Conservation (phyloP, 2,113 vertebrate species). For the Camelus bactrianus region DNA sequence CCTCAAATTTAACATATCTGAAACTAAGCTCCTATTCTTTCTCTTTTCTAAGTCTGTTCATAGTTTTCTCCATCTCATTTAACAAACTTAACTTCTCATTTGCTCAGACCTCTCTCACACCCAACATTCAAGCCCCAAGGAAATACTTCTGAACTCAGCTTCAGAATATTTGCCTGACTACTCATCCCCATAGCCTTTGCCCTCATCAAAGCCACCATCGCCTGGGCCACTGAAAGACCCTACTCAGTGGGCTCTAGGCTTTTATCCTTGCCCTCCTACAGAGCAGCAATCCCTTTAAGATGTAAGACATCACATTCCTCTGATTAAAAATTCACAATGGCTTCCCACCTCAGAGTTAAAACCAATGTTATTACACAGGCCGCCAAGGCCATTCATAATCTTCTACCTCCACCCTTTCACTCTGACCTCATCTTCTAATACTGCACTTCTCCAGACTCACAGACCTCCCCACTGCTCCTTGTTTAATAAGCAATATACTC, state of each 20-base stretch:
- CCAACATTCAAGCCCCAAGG: not conserved
- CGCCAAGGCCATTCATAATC: not conserved
- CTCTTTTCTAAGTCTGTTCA: not conserved
- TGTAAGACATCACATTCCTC: not conserved
- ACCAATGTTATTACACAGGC: not conserved
- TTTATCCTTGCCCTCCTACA: not conserved
- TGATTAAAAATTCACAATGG: not conserved
- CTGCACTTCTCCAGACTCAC: not conserved
- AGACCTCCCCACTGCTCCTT: not conserved
- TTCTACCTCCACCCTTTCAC: not conserved
- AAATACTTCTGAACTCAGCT: not conserved
- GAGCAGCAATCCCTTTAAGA: not conserved
- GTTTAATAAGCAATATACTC: not conserved
- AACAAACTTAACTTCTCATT: not conserved
- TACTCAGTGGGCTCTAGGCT: not conserved
- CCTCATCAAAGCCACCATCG: not conserved
- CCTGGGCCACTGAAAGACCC: not conserved
- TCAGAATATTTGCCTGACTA: not conserved
- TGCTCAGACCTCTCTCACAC: not conserved
- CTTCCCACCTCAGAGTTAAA: not conserved
- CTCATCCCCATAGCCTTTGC: not conserved
- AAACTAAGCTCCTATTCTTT: not conserved
- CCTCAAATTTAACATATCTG: not conserved
- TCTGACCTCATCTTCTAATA: not conserved
- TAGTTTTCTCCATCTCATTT: too few relatives aligned